These are phyloP conservation scores for Pycnonotus jocosus DNA, from an alignment of 2,113 vertebrate genomes.

Conservation along the genomic window DNA sequence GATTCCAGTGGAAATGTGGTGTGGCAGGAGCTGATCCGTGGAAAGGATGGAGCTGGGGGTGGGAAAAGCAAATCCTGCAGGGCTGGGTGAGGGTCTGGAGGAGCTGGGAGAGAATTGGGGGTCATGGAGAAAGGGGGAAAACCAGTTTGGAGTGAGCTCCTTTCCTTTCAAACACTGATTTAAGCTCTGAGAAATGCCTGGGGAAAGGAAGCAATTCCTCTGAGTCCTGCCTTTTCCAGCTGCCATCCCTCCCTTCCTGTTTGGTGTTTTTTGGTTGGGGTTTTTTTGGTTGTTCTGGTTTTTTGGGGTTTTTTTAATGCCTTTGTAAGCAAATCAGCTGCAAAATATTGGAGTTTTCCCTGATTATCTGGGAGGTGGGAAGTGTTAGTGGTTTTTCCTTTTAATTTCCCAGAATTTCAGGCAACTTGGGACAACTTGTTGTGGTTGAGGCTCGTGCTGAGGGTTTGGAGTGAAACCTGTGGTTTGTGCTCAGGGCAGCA, in stretches of 20 bases:
- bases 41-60: background rate
- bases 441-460: background rate
- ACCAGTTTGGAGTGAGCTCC: background rate
- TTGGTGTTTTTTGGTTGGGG: background rate
- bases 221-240: background rate
- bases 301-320: background rate
- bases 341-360: background rate
- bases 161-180: background rate
- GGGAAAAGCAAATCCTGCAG: background rate
- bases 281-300: too few species aligned
- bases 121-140: background rate
- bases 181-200: background rate
- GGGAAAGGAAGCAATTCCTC: background rate
- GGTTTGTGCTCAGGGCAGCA: background rate
- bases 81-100: background rate
- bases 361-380: background rate
- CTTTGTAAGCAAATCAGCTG: background rate
- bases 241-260: background rate
- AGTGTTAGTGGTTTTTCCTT: background rate
- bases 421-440: background rate
- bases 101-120: background rate
- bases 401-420: background rate
- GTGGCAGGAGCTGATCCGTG: background rate
- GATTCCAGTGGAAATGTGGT: accelerated
- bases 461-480: background rate